phyloP scores from a whole-genome alignment of 2,797 vertebrate species.

The Moxostoma hubbsi region DNA sequence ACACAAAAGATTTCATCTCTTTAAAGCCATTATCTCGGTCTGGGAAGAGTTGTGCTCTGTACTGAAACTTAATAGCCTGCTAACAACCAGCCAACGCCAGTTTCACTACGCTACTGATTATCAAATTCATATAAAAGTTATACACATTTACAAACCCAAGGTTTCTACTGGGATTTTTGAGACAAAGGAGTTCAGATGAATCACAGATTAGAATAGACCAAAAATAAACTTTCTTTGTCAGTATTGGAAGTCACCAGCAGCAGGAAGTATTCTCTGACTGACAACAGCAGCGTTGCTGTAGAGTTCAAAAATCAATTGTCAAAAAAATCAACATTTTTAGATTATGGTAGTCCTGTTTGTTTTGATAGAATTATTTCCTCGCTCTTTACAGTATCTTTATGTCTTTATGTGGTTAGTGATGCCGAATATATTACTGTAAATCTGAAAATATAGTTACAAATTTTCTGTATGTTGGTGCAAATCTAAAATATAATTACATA shows the following conservation, averaged over 20 bases:
- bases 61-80: slow-evolving; percentile 30
- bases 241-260: background rate
- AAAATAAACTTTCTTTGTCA: background rate
- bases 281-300: no score
- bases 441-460: no score
- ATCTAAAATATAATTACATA: no score
- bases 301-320: no score
- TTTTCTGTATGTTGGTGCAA: no score
- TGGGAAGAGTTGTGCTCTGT: slow-evolving; percentile 14
- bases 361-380: no score
- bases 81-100: slow-evolving; percentile 35
- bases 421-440: background rate
- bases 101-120: slow-evolving; percentile 23
- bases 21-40: slow-evolving; percentile 29
- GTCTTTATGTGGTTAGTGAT: background rate
- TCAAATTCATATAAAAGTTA: slow-evolving; percentile 43
- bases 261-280: background rate
- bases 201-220: background rate
- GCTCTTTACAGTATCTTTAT: no score
- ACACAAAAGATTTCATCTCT: slow-evolving; percentile 30
- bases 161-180: background rate
- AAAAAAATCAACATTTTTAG: background rate
- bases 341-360: no score
- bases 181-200: background rate
- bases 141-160: slow-evolving; percentile 18